Conservation (phyloP, 2,797 vertebrate species). For the Argyrosomus regius region DNA sequence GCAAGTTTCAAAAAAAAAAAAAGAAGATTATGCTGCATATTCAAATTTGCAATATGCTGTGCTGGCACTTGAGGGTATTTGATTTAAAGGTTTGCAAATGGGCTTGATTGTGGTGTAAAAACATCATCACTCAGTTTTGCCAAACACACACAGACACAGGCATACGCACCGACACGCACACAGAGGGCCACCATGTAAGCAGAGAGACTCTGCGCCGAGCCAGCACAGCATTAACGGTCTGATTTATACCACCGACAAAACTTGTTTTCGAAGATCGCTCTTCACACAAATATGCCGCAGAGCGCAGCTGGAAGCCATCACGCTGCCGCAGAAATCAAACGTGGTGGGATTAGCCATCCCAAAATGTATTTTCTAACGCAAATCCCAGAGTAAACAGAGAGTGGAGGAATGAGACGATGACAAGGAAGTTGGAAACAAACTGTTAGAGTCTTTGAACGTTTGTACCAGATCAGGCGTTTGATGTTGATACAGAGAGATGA, state of each 20-base stretch:
- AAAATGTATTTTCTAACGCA: slow-evolving; percentile 83
- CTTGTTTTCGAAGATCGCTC: slow-evolving; percentile 83
- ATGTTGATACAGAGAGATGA: slow-evolving; percentile 77
- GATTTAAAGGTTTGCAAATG: slow-evolving; percentile 83
- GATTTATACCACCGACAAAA: slow-evolving; percentile 84
- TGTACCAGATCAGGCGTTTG: slow-evolving; percentile 76
- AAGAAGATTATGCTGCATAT: slow-evolving; percentile 63
- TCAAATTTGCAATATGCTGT: slow-evolving; percentile 68
- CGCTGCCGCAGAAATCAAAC: slow-evolving; percentile 77
- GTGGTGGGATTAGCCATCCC: slow-evolving; percentile 80
- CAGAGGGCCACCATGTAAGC: slow-evolving; percentile 81
- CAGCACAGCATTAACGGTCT: slow-evolving; percentile 79
- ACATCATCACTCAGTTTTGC: slow-evolving; percentile 77
- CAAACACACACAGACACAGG: slow-evolving; percentile 70
- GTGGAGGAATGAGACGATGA: slow-evolving; percentile 76
- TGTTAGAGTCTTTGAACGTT: slow-evolving; percentile 73
- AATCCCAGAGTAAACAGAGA: slow-evolving; percentile 83
- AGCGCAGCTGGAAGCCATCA: slow-evolving; percentile 86
- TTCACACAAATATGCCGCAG: slow-evolving; percentile 82
- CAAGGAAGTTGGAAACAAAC: slow-evolving; percentile 80
- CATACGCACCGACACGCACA: slow-evolving; percentile 67
- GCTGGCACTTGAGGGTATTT: slow-evolving; percentile 67
- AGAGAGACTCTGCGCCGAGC: slow-evolving; percentile 72
- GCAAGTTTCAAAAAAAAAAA: slow-evolving; percentile 7
- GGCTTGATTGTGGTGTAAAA: slow-evolving; percentile 82